Percentiles rank a stretch among this genome's conserved stretches.
These are phyloP conservation scores for Microplitis deprimator DNA, from an alignment of 2,888 invertebrate species.

Conservation along the genomic window DNA sequence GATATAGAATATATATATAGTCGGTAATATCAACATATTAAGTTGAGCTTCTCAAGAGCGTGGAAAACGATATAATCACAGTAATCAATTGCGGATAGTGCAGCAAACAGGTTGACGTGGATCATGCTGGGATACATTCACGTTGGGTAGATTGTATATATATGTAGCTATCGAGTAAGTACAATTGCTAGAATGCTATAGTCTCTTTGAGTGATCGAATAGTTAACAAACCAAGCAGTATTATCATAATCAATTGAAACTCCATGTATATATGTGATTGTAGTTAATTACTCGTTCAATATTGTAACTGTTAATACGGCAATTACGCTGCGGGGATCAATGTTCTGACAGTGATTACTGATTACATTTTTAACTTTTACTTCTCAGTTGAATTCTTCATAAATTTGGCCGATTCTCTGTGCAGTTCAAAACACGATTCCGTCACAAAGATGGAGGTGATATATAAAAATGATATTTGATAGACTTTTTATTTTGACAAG, in stretches of 20 bases:
- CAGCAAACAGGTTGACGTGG: slow-evolving; percentile 22
- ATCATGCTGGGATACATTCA: neutral
- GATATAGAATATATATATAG: neutral
- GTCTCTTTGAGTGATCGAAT: slow-evolving; percentile 2
- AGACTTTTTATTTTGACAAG: no score
- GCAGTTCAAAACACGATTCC: no score
- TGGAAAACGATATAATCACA: slow-evolving; percentile 52
- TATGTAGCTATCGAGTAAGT: neutral
- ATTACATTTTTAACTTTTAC: no score
- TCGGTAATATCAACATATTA: neutral
- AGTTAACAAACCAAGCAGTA: slow-evolving; percentile 12
- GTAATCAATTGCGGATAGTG: slow-evolving; percentile 46
- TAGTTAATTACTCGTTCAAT: slow-evolving; percentile 3
- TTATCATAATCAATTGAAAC: slow-evolving; percentile 1
- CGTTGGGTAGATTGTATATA: neutral
- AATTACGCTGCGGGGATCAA: neutral
- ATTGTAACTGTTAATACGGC: neutral
- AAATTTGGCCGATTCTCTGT: no score
- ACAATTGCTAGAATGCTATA: neutral
- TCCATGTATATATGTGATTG: neutral
- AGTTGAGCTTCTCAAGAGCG: slow-evolving; percentile 24
- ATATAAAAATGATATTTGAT: no score
- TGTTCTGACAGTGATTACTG: neutral
- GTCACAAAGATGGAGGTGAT: no score
- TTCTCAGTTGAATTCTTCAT: no score